Evolutionary conservation across 2,888 invertebrate species (phyloP), one percentile per base, ranked within the genome.

Genomic region (Synergus laeviventris): DNA sequence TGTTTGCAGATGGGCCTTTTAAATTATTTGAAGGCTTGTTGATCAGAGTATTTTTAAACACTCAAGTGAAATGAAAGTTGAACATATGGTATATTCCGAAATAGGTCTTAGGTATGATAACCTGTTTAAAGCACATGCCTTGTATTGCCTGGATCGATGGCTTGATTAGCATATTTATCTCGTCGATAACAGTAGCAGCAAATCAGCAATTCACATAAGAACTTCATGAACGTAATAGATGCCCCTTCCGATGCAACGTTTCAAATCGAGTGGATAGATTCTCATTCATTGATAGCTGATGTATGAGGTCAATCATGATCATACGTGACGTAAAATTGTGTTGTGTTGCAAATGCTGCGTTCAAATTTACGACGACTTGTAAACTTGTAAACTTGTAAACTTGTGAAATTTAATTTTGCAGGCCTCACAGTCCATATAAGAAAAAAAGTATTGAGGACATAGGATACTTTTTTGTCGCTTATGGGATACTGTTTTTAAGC

Each of bases 121-220:
- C n/a, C 31, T 31, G 66, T 31, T 49, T 7, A 66, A 24, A 70
- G 45, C 70, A 70, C 70, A 31, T 70, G 70, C 31, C 45, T 70
- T 70, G 24, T 1, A 9, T 70, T 70, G 24, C 1, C 24, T 70
- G 59, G 24, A 59, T 59, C 14, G 24, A 12, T 14, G 24, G 21
- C 24, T 59, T 1, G 70, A 70, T 70, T 70, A 70, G 70, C 70
- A 70, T 70, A 31, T 49, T 70, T 49, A 70, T 70, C 70, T 49
- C 31, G 9, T n/a, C n/a, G 49, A 49, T 70, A 31, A 45, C 36
- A 70, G 70, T 45, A 49, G 24, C 31, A 70, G 45, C 49, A 70
- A 49, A 49, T 16, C 31, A 70, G 45, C 49, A 70, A 49, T 70
- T 45, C 49, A 18, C 45, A 62, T 49, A 45, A 66, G 31, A 45